Evolutionary conservation across 2,797 vertebrate species (phyloP).

Genomic region (Cryptoblepharus egeriae): DNA sequence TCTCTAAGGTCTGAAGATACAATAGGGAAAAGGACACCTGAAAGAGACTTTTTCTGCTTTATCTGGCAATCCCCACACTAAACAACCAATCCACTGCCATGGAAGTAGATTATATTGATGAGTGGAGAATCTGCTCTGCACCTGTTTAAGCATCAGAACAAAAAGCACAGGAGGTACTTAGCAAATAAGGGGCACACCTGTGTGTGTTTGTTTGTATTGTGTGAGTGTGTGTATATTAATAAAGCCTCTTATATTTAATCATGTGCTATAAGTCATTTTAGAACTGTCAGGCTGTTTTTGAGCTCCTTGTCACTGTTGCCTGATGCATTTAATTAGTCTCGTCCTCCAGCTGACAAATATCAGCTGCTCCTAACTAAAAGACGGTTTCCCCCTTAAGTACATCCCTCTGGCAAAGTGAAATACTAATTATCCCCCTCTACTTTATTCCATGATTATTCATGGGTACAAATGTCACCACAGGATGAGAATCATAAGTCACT

Average conservation of each 20-base stretch:
- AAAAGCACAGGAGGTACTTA: slow-evolving; percentile 60
- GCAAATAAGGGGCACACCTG: slow-evolving; percentile 66
- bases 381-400: slow-evolving; percentile 66
- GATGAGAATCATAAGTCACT: slow-evolving; percentile 51
- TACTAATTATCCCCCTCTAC: slow-evolving; percentile 68
- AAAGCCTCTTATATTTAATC: slow-evolving; percentile 64
- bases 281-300: slow-evolving; percentile 71
- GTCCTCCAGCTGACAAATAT: slow-evolving; percentile 74
- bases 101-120: slow-evolving; percentile 35
- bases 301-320: slow-evolving; percentile 64
- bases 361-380: slow-evolving; percentile 68
- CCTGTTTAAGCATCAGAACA: slow-evolving; percentile 71
- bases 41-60: neutral
- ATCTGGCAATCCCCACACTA: slow-evolving; percentile 8
- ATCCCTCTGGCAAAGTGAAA: slow-evolving; percentile 76
- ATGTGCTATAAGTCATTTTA: slow-evolving; percentile 68
- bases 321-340: slow-evolving; percentile 68
- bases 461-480: slow-evolving; percentile 61
- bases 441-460: slow-evolving; percentile 71
- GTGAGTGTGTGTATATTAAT: slow-evolving; percentile 45
- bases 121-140: slow-evolving; percentile 58
- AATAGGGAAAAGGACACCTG: slow-evolving; percentile 12
- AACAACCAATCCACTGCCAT: slow-evolving; percentile 29
- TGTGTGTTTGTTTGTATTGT: slow-evolving; percentile 40
- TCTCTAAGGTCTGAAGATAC: neutral